These are phyloP conservation scores for Gyrodactylus salaris DNA, from an alignment of 1,140 invertebrate genomes.

Conservation along the genomic window DNA sequence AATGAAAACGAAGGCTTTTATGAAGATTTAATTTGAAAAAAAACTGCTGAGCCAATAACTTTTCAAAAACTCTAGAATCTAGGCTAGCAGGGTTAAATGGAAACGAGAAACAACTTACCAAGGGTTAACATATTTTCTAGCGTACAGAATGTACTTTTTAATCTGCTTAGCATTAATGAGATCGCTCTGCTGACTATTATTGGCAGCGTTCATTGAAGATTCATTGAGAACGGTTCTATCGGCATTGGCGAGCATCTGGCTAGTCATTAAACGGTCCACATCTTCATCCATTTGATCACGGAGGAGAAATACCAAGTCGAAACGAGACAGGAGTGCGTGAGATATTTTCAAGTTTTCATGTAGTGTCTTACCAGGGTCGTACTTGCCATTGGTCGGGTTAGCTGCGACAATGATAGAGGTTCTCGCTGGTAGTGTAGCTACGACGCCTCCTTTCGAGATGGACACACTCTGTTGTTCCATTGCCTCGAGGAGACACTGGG, in stretches of 20 bases:
- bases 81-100: too few relatives aligned
- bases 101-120: not conserved
- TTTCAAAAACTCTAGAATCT: too few relatives aligned
- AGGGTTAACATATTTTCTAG: conserved; percentile 49
- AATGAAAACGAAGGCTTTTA: too few relatives aligned
- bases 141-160: conserved; percentile 60
- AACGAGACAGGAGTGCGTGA: conserved; percentile 41
- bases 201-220: not conserved
- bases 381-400: conserved; percentile 54
- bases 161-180: not conserved
- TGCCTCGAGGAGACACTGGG: conserved; percentile 47
- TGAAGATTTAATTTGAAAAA: too few relatives aligned
- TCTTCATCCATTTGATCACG: not conserved
- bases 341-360: conserved; percentile 49
- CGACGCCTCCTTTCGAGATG: conserved; percentile 39
- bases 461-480: conserved; percentile 74
- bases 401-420: conserved; percentile 57
- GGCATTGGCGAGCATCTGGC: not conserved
- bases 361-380: conserved; percentile 48
- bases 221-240: not conserved
- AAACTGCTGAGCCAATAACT: too few relatives aligned
- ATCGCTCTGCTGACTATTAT: not conserved
- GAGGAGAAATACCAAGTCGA: not conserved
- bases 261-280: not conserved
- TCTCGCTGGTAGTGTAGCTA: conserved; percentile 34